Conservation (phyloP, 2,113 vertebrate species). For the Ardeotis arabs region DNA sequence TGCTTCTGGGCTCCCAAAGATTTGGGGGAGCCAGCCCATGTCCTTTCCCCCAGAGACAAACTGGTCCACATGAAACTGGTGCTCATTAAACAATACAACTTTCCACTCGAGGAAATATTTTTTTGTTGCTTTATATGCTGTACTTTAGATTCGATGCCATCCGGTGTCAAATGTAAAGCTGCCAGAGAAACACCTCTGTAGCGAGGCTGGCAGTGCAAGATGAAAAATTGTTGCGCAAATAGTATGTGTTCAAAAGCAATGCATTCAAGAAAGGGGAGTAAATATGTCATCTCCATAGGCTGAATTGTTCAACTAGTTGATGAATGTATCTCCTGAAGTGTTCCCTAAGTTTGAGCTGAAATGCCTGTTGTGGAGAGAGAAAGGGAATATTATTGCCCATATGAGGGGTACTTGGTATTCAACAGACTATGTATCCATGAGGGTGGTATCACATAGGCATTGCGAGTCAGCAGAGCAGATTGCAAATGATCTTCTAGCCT, state of each 20-base stretch:
- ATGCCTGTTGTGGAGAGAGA: background rate
- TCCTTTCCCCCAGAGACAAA: background rate
- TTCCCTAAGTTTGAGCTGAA: background rate
- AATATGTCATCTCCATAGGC: background rate
- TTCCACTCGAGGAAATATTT: background rate
- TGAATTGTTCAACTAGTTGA: background rate
- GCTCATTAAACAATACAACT: background rate
- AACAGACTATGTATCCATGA: background rate
- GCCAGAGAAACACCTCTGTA: background rate
- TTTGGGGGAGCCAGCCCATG: background rate
- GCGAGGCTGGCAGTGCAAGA: background rate
- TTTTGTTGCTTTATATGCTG: background rate
- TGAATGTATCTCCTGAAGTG: background rate
- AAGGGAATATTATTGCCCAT: background rate
- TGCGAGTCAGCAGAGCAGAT: background rate
- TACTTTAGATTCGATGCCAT: background rate
- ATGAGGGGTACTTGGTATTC: background rate
- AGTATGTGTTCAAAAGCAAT: background rate
- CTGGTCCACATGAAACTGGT: fast-evolving
- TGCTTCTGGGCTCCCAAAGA: background rate
- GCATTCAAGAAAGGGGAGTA: background rate
- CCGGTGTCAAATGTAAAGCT: background rate
- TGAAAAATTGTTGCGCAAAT: background rate
- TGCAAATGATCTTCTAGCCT: background rate
- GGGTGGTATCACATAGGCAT: background rate